These are phyloP conservation scores for Hoplostethus mediterraneus DNA, from an alignment of 2,797 vertebrate genomes.

Conservation along the genomic window DNA sequence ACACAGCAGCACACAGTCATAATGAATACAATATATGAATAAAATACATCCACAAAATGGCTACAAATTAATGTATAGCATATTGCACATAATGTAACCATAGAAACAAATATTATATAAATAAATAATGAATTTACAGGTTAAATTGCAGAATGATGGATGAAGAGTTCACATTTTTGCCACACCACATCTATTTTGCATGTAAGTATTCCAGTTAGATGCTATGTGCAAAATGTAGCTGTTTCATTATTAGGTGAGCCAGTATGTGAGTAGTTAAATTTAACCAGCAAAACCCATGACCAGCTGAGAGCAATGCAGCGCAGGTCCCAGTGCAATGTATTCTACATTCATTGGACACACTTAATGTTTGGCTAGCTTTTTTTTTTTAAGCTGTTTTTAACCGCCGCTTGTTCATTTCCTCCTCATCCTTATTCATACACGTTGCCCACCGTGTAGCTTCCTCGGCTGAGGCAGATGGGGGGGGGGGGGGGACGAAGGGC, in stretches of 20 bases:
- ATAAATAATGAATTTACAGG: neutral
- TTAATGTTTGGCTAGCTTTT: slow-evolving; percentile 10
- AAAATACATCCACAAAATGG: too few species aligned
- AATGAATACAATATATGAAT: too few species aligned
- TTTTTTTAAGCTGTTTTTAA: slow-evolving; percentile 31
- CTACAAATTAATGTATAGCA: too few species aligned
- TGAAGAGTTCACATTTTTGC: neutral
- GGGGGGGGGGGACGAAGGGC: too few species aligned
- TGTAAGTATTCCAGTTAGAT: neutral
- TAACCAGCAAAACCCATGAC: slow-evolving; percentile 6
- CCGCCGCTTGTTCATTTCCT: slow-evolving; percentile 6
- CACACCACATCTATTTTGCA: neutral
- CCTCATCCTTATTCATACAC: slow-evolving; percentile 14
- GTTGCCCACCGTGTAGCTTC: slow-evolving; percentile 15
- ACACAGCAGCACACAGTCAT: too few species aligned
- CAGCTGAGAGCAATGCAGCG: slow-evolving; percentile 8
- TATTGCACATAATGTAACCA: too few species aligned
- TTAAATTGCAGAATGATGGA: too few species aligned
- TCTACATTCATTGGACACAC: slow-evolving; percentile 25
- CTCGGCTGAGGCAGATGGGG: neutral
- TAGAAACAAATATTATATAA: too few species aligned
- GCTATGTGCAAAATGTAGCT: too few species aligned
- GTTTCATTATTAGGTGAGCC: slow-evolving; percentile 24
- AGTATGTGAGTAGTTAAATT: slow-evolving; percentile 13
- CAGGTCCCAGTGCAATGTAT: slow-evolving; percentile 10